Base-by-base conservation (phyloP, 2,888 invertebrate genomes). In the Drosophila aldrichi region DNA sequence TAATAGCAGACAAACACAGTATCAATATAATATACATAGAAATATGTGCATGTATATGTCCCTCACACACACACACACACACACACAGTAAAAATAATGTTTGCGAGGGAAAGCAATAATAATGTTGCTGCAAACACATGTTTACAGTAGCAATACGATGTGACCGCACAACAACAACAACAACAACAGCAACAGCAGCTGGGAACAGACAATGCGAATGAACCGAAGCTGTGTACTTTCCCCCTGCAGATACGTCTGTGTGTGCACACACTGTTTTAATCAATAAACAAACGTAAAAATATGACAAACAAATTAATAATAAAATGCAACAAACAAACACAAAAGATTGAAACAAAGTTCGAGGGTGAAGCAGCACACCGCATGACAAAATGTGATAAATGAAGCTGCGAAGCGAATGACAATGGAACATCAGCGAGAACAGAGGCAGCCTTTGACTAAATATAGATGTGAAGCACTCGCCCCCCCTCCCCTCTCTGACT, bases 261-360 rank as follows among this genome's bases (percentile, higher is more conserved):
- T 63, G 76, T n/a, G n/a, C n/a, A n/a, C 79, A 85, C 77, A 82
- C 20, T 2, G 20, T 89, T 90, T 85, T 80, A 78, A 89, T 88
- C 90, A 88, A 88, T 90, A 90, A 90, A 90, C 88, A 90, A 88
- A 82, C 72, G 82, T 79, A 74, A 81, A 89, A 89, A 84, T 82
- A 89, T 82, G 88, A 90, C 90, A 89, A 90, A 89, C 83, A 85
- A 90, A 89, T 90, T 89, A 87, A 90, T 89, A 87, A 90, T 89
- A 82, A 90, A 90, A 89, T 82, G 75, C 85, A 82, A 75, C 70
- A 65, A n/a, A 40, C n/a, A 72, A 58, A 75, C 36, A 22, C n/a
- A 70, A 60, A 55, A 57, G 48, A 64, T 18, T 55, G 48, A 58
- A 76, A 57, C 69, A 58, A 36, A 49, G 68, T 76, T 54, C 48